Conservation (phyloP, 2,888 invertebrate genomes). For the Adelognathus sp. region DNA sequence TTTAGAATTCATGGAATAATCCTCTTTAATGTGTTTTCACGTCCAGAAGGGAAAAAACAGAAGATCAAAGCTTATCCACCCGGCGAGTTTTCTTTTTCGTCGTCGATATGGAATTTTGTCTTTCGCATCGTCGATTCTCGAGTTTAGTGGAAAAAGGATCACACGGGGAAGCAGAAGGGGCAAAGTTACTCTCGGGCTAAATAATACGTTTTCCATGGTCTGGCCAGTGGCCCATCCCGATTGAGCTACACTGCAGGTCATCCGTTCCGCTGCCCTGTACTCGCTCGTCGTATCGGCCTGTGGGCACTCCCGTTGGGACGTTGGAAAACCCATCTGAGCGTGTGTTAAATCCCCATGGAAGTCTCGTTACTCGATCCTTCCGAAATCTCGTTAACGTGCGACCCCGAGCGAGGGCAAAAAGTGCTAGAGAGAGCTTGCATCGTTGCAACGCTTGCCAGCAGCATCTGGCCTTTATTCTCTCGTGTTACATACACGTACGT, state of each 20-base stretch:
- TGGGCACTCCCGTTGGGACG: not conserved
- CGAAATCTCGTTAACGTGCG: constrained; percentile 68
- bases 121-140: not conserved
- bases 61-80: not conserved
- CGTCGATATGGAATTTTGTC: not conserved
- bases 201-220: constrained; percentile 5
- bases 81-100: not conserved
- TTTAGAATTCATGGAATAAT: not conserved
- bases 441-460: not conserved
- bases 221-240: not conserved
- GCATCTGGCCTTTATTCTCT: not conserved
- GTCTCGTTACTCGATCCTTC: constrained; percentile 66
- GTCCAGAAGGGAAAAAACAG: not conserved
- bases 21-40: too few relatives aligned
- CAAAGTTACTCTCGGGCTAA: constrained; percentile 1
- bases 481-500: not conserved
- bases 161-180: not conserved
- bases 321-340: constrained; percentile 23
- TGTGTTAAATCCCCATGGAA: constrained; percentile 67
- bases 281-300: not conserved
- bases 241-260: not conserved
- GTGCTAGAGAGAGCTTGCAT: not conserved
- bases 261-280: not conserved
- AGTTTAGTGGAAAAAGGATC: not conserved
- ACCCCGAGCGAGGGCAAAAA: constrained; percentile 1